Percentiles rank a stretch among this genome's conserved stretches.
Evolutionary conservation across 1,140 invertebrate genomes (phyloP).

Genomic region (Pomacea maculata): DNA sequence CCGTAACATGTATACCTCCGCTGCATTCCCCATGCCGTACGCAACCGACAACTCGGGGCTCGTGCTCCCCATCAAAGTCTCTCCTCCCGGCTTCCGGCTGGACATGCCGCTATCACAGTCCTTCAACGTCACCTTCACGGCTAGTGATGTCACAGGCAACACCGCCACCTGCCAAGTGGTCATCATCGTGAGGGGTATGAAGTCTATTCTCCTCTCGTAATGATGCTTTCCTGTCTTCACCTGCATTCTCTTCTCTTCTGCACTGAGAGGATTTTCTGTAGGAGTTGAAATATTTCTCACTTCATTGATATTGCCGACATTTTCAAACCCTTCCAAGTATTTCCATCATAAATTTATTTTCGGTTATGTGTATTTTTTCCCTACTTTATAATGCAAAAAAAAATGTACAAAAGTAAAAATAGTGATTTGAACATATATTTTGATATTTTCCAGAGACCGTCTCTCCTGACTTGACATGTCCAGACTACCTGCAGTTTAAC

Average conservation of each 20-base stretch:
- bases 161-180: conserved; percentile 26
- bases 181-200: conserved; percentile 33
- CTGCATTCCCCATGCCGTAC: conserved; percentile 1
- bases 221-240: not conserved
- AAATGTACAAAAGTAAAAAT: too few species aligned
- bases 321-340: too few species aligned
- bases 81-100: conserved; percentile 9
- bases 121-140: conserved; percentile 31
- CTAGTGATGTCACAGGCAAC: conserved; percentile 31
- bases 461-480: not conserved
- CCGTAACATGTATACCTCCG: not conserved
- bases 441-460: not conserved
- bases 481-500: conserved; percentile 7
- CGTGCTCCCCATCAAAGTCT: conserved; percentile 23
- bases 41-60: conserved; percentile 39
- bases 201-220: not conserved
- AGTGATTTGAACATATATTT: too few species aligned
- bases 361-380: too few species aligned
- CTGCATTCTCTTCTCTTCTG: too few species aligned
- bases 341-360: too few species aligned
- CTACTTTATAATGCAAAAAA: too few species aligned
- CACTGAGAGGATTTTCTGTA: too few species aligned
- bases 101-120: conserved; percentile 1
- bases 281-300: too few species aligned
- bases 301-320: too few species aligned